phyloP scores from a whole-genome alignment of 2,797 vertebrate genomes.

The Holocentrus rufus region DNA sequence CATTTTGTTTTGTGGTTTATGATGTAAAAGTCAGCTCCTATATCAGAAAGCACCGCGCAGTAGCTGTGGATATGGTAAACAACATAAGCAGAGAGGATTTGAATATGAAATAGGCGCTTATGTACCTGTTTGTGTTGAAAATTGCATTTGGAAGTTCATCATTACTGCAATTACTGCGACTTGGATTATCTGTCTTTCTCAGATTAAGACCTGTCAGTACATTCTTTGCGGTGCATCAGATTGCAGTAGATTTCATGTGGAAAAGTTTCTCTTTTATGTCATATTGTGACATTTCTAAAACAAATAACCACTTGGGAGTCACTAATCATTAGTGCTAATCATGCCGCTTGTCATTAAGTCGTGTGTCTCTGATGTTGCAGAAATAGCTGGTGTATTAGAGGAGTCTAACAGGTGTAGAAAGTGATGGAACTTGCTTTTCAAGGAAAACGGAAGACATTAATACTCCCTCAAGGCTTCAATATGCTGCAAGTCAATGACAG shows the following conservation, averaged over 20 bases:
- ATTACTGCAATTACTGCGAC: not conserved
- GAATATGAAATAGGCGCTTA: too few species aligned
- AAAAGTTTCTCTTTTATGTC: not conserved
- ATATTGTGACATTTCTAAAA: constrained; percentile 2
- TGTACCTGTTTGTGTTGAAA: too few species aligned
- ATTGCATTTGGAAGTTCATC: too few species aligned
- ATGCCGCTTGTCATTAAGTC: not conserved
- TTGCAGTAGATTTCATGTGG: not conserved
- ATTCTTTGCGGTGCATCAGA: not conserved
- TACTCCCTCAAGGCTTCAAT: constrained; percentile 1
- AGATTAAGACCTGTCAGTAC: not conserved
- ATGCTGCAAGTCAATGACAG: constrained; percentile 8
- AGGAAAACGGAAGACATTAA: constrained; percentile 4
- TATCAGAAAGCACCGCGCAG: too few species aligned
- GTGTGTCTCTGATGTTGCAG: not conserved
- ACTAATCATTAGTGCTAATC: not conserved
- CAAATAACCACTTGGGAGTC: not conserved
- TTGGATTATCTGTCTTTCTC: not conserved
- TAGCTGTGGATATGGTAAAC: too few species aligned
- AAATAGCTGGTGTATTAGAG: not conserved
- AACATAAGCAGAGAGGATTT: too few species aligned
- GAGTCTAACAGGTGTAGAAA: not conserved
- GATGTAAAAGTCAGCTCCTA: too few species aligned
- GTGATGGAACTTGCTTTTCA: not conserved
- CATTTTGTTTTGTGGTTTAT: too few species aligned